phyloP scores from a whole-genome alignment of 2,113 vertebrate species.

The Rhinichthys klamathensis region DNA sequence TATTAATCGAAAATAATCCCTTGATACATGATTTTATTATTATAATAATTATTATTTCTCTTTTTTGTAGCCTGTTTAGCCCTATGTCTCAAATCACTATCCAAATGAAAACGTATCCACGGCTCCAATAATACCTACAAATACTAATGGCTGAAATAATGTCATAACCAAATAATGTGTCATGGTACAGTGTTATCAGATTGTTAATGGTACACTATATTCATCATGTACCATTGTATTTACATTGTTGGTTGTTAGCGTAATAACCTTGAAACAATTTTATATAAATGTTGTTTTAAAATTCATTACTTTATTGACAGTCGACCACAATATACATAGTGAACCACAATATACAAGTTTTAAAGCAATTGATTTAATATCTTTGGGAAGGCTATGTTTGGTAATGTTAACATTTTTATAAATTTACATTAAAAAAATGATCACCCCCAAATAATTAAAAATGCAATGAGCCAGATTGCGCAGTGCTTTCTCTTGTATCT shows the following conservation, averaged over 20 bases:
- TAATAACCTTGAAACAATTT: not conserved
- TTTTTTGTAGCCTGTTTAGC: not conserved
- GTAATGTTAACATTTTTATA: not conserved
- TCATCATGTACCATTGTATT: not conserved
- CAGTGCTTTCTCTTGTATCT: not conserved
- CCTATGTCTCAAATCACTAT: not conserved
- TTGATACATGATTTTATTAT: not conserved
- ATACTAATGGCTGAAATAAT: not conserved
- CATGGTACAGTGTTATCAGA: not conserved
- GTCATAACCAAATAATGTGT: not conserved
- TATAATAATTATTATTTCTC: not conserved
- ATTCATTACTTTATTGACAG: constrained; percentile 42
- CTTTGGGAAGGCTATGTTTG: not conserved
- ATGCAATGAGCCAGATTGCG: not conserved
- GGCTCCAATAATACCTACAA: not conserved
- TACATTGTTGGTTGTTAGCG: not conserved
- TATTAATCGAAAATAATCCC: not conserved
- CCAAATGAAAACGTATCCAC: not conserved
- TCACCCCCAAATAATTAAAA: not conserved
- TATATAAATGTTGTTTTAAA: constrained; percentile 7
- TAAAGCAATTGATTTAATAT: not conserved
- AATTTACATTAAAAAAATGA: not conserved
- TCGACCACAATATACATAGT: constrained; percentile 47
- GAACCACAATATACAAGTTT: constrained; percentile 44
- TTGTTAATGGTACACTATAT: not conserved